Conservation (phyloP, 1,140 invertebrate species). For the Arion vulgaris region DNA sequence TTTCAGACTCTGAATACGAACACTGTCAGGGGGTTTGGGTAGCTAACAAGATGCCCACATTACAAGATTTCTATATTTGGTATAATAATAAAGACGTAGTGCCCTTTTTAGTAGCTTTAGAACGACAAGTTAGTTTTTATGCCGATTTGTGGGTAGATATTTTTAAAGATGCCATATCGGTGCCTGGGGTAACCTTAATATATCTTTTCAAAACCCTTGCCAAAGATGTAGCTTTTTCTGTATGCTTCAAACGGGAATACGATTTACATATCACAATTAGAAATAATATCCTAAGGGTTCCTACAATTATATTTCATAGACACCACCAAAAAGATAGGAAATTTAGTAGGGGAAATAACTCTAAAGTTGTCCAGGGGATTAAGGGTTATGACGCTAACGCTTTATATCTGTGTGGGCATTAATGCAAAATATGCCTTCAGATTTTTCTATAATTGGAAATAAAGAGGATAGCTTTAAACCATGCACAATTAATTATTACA, state of each 20-base stretch:
- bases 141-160: neutral
- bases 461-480: neutral
- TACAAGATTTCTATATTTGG: neutral
- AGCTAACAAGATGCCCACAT: neutral
- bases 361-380: neutral
- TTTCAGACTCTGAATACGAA: neutral
- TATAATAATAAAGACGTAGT: conserved; percentile 7
- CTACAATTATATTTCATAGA: neutral
- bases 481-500: neutral
- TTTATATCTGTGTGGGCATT: too few species aligned
- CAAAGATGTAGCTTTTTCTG: neutral
- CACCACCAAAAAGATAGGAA: neutral
- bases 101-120: neutral
- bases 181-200: neutral
- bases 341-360: neutral
- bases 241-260: neutral
- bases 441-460: neutral
- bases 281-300: neutral
- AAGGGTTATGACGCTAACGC: neutral
- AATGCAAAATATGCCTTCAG: neutral
- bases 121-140: neutral
- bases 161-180: neutral
- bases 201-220: neutral
- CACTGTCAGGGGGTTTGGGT: neutral
- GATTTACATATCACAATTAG: neutral